phyloP scores from a whole-genome alignment of 2,113 vertebrate species.

The Semicossyphus pulcher region DNA sequence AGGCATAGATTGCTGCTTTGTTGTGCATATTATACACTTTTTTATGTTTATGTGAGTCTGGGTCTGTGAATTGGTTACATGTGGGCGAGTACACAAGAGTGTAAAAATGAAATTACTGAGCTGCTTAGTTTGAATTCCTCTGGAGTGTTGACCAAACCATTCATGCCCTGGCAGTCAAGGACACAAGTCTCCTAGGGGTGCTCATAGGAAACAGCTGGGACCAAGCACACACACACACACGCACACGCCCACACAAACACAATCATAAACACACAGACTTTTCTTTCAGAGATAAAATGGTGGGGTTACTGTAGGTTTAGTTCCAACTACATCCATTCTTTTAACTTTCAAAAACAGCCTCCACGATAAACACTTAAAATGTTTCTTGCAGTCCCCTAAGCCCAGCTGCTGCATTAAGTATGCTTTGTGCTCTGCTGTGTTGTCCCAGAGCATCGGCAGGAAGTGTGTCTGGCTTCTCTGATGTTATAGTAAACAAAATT shows the following conservation, averaged over 20 bases:
- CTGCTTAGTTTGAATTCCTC: conserved; percentile 39
- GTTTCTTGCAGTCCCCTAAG: conserved; percentile 8
- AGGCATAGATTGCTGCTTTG: too few relatives aligned
- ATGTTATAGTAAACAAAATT: conserved; percentile 30
- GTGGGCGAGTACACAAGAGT: background rate
- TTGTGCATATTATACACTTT: background rate
- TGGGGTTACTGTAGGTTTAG: background rate
- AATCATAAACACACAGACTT: background rate
- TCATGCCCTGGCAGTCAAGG: conserved; percentile 48
- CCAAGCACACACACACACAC: conserved; percentile 20
- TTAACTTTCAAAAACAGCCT: background rate
- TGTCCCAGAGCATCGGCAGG: conserved; percentile 25
- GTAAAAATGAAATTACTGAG: conserved; percentile 25
- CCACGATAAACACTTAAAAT: conserved; percentile 19
- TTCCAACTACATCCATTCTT: background rate
- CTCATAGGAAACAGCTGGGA: conserved; percentile 69
- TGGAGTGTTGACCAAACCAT: conserved; percentile 43
- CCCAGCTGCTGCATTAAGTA: conserved; percentile 19
- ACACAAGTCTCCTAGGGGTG: conserved; percentile 59
- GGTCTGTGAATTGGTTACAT: background rate
- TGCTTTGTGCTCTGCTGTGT: conserved; percentile 28
- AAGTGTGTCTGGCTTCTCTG: conserved; percentile 36
- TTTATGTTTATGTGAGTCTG: background rate
- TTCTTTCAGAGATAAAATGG: too few relatives aligned
- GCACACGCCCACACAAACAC: conserved; percentile 6